phyloP scores from a whole-genome alignment of 2,888 invertebrate genomes.

The Hoplodrina ambigua region DNA sequence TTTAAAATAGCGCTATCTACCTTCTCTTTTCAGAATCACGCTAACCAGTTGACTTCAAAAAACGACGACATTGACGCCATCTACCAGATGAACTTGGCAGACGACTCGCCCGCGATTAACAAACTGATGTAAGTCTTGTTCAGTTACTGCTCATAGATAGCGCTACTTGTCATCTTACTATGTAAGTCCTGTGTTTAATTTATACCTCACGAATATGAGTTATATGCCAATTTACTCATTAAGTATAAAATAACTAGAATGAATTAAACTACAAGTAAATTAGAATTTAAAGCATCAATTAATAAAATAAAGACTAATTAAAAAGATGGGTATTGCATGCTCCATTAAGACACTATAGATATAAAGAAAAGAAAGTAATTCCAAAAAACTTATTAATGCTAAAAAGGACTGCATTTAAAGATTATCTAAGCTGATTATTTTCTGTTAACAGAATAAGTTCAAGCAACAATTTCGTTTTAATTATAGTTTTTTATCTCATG shows the following conservation, averaged over 20 bases:
- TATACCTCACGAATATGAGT: neutral
- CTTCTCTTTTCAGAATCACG: constrained; percentile 75
- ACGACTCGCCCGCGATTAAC: constrained; percentile 71
- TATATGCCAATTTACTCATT: neutral
- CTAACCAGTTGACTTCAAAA: constrained; percentile 66
- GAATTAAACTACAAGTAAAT: neutral
- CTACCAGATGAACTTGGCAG: constrained; percentile 75
- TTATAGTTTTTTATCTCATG: too few relatives aligned
- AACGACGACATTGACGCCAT: constrained; percentile 79
- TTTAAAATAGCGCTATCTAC: constrained; percentile 70
- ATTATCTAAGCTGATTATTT: too few relatives aligned
- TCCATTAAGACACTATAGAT: too few relatives aligned
- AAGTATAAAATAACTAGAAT: neutral
- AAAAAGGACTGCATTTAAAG: too few relatives aligned
- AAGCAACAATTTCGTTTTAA: too few relatives aligned
- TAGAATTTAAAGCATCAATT: neutral
- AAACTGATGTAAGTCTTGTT: constrained; percentile 72
- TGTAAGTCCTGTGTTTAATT: too few relatives aligned
- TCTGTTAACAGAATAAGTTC: too few relatives aligned
- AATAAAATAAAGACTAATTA: too few relatives aligned
- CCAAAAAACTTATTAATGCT: too few relatives aligned
- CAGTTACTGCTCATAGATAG: constrained; percentile 60
- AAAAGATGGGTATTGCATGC: too few relatives aligned
- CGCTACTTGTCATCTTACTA: constrained; percentile 20
- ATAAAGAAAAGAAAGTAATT: too few relatives aligned